Evolutionary conservation across 1,140 invertebrate genomes (phyloP).

Genomic region (Tigriopus japonicus): DNA sequence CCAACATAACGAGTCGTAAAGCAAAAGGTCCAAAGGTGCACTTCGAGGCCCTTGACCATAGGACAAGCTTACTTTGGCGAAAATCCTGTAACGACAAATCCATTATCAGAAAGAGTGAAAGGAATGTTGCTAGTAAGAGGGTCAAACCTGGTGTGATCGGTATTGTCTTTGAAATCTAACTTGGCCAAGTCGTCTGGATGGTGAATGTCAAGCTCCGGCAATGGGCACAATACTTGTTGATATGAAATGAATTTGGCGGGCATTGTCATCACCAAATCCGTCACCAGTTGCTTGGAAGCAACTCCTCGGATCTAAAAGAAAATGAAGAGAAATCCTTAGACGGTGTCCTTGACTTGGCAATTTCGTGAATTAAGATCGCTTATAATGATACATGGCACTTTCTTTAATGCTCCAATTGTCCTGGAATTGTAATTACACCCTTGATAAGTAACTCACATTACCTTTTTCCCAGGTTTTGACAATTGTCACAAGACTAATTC

Average conservation of each 20-base stretch:
- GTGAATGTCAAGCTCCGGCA: slow-evolving; percentile 12
- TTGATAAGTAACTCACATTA: no score
- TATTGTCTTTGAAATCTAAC: slow-evolving; percentile 13
- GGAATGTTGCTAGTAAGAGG: background rate
- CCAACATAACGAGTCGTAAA: slow-evolving; percentile 13
- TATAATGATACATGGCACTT: no score
- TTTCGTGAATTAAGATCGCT: no score
- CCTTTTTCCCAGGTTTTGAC: no score
- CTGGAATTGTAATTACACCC: no score
- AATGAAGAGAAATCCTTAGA: no score
- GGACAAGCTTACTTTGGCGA: background rate
- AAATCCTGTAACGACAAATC: slow-evolving; percentile 2
- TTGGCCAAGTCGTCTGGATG: background rate
- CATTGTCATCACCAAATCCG: slow-evolving; percentile 2
- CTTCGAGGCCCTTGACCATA: slow-evolving; percentile 6
- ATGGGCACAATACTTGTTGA: slow-evolving; percentile 1
- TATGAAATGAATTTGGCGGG: slow-evolving; percentile 2
- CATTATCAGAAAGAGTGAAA: background rate
- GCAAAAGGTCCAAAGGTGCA: slow-evolving; percentile 8
- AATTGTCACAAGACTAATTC: no score
- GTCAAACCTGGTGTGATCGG: slow-evolving; percentile 11
- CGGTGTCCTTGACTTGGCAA: no score
- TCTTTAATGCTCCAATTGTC: no score
- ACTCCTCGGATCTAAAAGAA: slow-evolving; percentile 11
- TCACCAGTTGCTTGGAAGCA: slow-evolving; percentile 11